Percentiles rank a stretch among this genome's conserved stretches.
Conservation (phyloP, 2,797 vertebrate genomes). For the Petrocephalus sullivani region DNA sequence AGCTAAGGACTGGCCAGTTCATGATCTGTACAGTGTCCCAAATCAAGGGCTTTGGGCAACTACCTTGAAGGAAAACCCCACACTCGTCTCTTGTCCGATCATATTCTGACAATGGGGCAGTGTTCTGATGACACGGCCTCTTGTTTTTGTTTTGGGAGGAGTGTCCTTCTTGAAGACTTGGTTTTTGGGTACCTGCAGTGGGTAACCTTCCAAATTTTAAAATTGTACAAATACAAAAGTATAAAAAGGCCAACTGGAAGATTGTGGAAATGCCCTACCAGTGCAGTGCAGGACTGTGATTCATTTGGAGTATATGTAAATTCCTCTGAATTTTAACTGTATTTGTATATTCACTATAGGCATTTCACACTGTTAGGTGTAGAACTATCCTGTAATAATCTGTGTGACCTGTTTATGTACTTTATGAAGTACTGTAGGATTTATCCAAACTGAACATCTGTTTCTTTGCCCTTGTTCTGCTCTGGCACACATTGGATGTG, state of each 20-base stretch:
- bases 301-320: neutral
- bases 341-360: conserved; percentile 19
- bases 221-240: neutral
- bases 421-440: conserved; percentile 37
- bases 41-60: neutral
- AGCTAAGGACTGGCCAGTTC: neutral
- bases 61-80: neutral
- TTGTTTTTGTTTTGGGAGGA: neutral
- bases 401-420: conserved; percentile 60
- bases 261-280: neutral
- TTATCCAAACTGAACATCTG: conserved; percentile 16
- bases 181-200: neutral
- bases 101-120: neutral
- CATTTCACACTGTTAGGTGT: neutral
- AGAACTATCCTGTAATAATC: neutral
- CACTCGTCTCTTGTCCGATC: neutral
- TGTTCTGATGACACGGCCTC: neutral
- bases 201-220: neutral
- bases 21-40: neutral
- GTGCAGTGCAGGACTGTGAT: neutral
- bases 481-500: conserved; percentile 24
- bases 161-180: neutral
- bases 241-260: neutral
- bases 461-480: conserved; percentile 16
- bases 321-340: neutral